Base-by-base conservation (phyloP, 2,888 invertebrate genomes). In the Microctonus hyperodae region DNA sequence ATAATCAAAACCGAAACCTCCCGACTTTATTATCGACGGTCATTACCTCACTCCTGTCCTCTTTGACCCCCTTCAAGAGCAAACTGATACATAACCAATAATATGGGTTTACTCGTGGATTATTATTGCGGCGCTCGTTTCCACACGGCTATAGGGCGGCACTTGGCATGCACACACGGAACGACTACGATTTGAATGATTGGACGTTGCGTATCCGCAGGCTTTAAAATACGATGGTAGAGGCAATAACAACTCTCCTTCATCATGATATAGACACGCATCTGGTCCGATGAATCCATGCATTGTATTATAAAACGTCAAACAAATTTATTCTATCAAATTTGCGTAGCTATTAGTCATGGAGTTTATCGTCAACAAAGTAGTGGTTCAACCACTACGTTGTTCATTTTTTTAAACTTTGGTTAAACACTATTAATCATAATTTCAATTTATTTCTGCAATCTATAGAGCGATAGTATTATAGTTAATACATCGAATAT, bases 161-260 rank as follows among this genome's bases (percentile, higher is more conserved):
- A 48, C 44, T 44, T 44, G 7, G 7, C 44, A 44, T 44, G 44
- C 20, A 20, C 33, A 31, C 33, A 58, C 35, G 62, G 68, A 66
- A 68, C 60, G 64, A 67, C 65, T 65, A 73, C 76, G 77, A 81
- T 81, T 80, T 79, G 78, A 79, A 78, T 81, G 81, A 81, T 82
- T 81, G 80, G 78, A 74, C 66, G 66, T 63, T 69, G 50, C 35
- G 40, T 44, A 20, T 48, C 48, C 37, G 28, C 57, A 16, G 35
- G 66, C 65, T 68, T 70, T n/a, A 16, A 44, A 44, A 16, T 70
- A 64, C 69, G 68, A 68, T 65, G 53, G n/a, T 51, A 48, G 9
- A 61, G 31, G 58, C 53, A 81, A 81, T 81, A 79, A 81, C 77
- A 80, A 79, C 76, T 76, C 40, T 56, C 62, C 51, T 60, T 37